Evolutionary conservation across 1,140 invertebrate species (phyloP).

Genomic region (Papilio helenus): DNA sequence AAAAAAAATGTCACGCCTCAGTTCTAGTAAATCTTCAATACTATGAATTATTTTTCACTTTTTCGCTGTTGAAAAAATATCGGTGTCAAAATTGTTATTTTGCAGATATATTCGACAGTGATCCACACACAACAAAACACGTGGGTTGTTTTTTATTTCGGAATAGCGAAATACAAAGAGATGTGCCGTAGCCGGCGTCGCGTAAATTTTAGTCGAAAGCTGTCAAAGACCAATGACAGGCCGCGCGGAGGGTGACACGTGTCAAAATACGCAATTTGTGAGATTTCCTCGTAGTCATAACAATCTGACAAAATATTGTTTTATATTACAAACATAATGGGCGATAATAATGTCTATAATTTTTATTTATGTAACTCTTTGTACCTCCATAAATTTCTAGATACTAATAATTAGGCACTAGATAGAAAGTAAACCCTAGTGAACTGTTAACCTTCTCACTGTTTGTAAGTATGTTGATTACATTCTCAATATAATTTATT

Average conservation of each 20-base stretch:
- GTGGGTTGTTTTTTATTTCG: constrained; percentile 42
- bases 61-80: not conserved
- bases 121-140: constrained; percentile 37
- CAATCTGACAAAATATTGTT: constrained; percentile 44
- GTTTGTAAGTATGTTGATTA: too few relatives aligned
- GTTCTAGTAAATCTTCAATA: not conserved
- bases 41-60: not conserved
- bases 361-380: not conserved
- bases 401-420: too few relatives aligned
- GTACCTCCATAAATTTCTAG: not conserved
- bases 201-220: constrained; percentile 51
- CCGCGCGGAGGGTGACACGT: constrained; percentile 54
- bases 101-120: constrained; percentile 36
- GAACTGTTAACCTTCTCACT: too few relatives aligned
- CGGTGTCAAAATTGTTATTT: constrained; percentile 33
- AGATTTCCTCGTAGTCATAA: constrained; percentile 43
- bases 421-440: too few relatives aligned
- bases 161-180: constrained; percentile 55
- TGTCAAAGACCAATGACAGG: constrained; percentile 49
- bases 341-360: not conserved
- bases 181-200: constrained; percentile 50
- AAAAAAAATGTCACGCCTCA: not conserved
- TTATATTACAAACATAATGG: constrained; percentile 41
- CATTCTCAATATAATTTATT: not conserved
- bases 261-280: constrained; percentile 60